Evolutionary conservation across 1,140 invertebrate genomes (phyloP), one percentile per base, ranked within the genome.

Genomic region (Leptestheria dahalacensis): DNA sequence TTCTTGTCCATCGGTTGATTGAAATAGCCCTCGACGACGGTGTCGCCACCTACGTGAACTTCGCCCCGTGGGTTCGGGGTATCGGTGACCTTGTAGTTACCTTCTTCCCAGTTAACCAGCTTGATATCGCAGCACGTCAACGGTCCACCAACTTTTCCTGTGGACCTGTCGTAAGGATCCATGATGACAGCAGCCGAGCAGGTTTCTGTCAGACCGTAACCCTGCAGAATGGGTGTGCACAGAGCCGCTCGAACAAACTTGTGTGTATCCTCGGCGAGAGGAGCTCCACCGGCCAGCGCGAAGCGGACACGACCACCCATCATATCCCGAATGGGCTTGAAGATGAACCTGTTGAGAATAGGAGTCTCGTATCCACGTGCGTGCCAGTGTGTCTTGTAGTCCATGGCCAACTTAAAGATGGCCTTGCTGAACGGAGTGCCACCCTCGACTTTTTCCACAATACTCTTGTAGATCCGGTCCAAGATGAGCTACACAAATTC

Each of bases 201-300:
- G 10, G 93, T 97, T 79, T 99, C 95, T 1, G 96, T 99, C 41
- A 98, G 79, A 9, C 95, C 96, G 74, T 99, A 99, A 49, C 95
- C 96, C 70, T 95, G 91, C 53, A 89, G 81, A 23, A 98, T 81
- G 50, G 85, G 84, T 48, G 87, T 83, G 70, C 91, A 96, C 21
- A 99, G 79, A 69, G 91, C 95, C 58, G 89, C 82, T 69, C 93
- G 86, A 64, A 97, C 88, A 71, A 97, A 94, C 65, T 85, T 81
- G 68, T 99, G 94, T 9, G 94, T 97, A 67, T 97, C 91, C 2
- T 89, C 81, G 15, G 89, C 89, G 0, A 99, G 75, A 24, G 94
- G 94, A 41, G 96, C 96, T 62, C 94, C 94, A 56, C 96, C 96
- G n/a, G 81, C 82, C 57, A 97, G 79, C 70, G 98, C 85, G 56